Percentiles rank a stretch among this genome's conserved stretches.
phyloP scores from a whole-genome alignment of 2,888 invertebrate species.

The Cephalotes varians region DNA sequence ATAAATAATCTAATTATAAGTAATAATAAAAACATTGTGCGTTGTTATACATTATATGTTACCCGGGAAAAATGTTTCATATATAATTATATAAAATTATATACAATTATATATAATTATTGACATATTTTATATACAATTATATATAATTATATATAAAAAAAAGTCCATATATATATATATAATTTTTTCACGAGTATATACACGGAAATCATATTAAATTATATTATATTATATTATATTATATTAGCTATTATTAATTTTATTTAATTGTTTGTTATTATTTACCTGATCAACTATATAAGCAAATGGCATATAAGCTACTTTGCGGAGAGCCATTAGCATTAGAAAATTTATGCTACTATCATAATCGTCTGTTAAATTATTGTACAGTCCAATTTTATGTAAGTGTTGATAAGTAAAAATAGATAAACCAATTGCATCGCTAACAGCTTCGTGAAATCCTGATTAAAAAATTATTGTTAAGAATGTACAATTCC shows the following conservation, averaged over 20 bases:
- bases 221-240: no score
- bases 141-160: no score
- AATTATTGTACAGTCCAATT: conserved; percentile 90
- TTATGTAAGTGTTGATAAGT: conserved; percentile 92
- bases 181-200: no score
- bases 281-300: conserved; percentile 91
- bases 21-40: not conserved
- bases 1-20: not conserved
- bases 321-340: conserved; percentile 92
- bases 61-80: no score
- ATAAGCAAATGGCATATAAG: conserved; percentile 93
- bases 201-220: not conserved
- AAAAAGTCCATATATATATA: no score
- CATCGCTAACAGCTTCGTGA: conserved; percentile 94
- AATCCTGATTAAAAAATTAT: conserved; percentile 88
- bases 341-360: conserved; percentile 93
- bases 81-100: no score
- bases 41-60: no score
- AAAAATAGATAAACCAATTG: conserved; percentile 91
- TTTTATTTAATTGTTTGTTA: conserved; percentile 12
- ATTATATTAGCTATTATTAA: not conserved
- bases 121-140: no score
- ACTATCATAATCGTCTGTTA: conserved; percentile 89
- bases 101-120: no score
- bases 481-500: not conserved